These are phyloP conservation scores for Gadopsis marmoratus DNA, from an alignment of 2,797 vertebrate genomes.

Conservation along the genomic window DNA sequence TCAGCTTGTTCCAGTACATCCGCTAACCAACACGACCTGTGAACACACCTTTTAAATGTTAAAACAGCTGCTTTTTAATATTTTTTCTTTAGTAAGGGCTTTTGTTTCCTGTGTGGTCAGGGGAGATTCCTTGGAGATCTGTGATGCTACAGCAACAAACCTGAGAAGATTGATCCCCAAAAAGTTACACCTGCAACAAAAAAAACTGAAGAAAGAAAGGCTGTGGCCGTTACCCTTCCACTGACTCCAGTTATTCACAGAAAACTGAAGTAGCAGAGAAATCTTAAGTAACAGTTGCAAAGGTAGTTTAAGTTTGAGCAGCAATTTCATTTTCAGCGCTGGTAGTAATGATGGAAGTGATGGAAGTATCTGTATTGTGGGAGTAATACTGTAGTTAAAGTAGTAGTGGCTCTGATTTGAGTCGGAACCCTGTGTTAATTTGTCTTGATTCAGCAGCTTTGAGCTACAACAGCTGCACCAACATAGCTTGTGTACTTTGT, in stretches of 20 bases:
- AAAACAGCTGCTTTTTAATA: background rate
- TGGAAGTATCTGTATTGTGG: too few relatives aligned
- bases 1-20: background rate
- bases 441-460: too few relatives aligned
- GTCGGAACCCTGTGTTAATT: too few relatives aligned
- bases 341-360: too few relatives aligned
- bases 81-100: background rate
- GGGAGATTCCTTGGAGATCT: background rate
- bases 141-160: background rate
- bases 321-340: too few relatives aligned
- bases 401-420: too few relatives aligned
- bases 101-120: background rate
- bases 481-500: too few relatives aligned
- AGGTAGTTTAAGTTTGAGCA: too few relatives aligned
- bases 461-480: too few relatives aligned
- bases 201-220: background rate
- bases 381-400: too few relatives aligned
- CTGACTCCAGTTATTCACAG: slow-evolving; percentile 95
- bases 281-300: too few relatives aligned
- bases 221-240: slow-evolving; percentile 86
- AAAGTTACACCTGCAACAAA: background rate
- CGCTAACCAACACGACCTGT: background rate
- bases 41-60: background rate
- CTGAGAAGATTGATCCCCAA: background rate
- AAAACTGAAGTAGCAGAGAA: slow-evolving; percentile 79